Evolutionary conservation across 2,797 vertebrate species (phyloP).

Genomic region (Neomorphus geoffroyi): DNA sequence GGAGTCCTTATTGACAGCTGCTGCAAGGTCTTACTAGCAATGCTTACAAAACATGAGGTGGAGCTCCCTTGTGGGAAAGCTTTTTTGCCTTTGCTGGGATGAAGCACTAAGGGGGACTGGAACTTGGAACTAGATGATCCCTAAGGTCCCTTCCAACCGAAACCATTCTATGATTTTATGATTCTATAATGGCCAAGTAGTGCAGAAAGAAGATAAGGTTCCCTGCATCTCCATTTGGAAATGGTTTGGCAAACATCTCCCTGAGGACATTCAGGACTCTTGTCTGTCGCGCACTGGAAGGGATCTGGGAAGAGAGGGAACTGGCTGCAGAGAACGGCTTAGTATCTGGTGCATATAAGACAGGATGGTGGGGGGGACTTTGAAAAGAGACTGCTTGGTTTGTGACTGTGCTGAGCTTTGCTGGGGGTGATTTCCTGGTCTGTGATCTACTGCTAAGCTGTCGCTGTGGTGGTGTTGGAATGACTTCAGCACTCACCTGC

Average conservation of each 20-base stretch:
- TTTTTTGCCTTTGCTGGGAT: too few relatives aligned
- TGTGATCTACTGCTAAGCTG: background rate
- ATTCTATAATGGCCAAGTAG: background rate
- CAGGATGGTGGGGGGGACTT: background rate
- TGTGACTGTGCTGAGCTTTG: background rate
- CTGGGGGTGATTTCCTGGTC: background rate
- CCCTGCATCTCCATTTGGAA: background rate
- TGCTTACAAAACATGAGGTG: background rate
- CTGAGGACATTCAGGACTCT: background rate
- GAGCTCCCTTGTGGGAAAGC: background rate
- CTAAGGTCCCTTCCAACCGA: too few relatives aligned
- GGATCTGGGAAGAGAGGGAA: background rate
- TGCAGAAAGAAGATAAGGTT: background rate
- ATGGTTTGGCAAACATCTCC: background rate
- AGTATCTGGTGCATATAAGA: background rate
- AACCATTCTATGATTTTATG: too few relatives aligned
- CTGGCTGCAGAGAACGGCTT: background rate
- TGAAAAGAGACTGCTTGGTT: background rate
- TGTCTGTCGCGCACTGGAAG: background rate
- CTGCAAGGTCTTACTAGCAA: background rate
- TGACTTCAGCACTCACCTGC: background rate
- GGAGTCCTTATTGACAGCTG: background rate
- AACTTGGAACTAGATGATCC: too few relatives aligned
- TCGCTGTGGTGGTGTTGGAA: accelerated
- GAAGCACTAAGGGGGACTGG: too few relatives aligned